These are phyloP conservation scores for Monochamus saltuarius DNA, from an alignment of 1,140 invertebrate genomes.

Conservation along the genomic window DNA sequence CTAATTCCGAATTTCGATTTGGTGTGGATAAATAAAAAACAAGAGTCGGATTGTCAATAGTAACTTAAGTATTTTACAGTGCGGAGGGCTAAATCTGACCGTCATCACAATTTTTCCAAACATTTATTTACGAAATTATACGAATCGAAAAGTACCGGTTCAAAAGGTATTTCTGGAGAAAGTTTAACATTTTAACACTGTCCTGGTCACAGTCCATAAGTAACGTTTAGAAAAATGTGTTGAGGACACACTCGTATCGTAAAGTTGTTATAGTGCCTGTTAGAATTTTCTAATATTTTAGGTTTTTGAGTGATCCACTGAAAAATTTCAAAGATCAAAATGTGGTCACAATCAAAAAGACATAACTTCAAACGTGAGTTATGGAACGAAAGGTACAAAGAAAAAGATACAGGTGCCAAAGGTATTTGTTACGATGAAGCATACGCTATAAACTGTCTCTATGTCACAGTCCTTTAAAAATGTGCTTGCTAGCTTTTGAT, in stretches of 20 bases:
- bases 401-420: constrained; percentile 36
- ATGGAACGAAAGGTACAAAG: constrained; percentile 35
- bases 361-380: constrained; percentile 38
- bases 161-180: constrained; percentile 34
- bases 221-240: constrained; percentile 11
- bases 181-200: constrained; percentile 6
- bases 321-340: constrained; percentile 26
- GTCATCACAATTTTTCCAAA: constrained; percentile 41
- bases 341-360: constrained; percentile 31
- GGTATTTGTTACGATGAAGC: constrained; percentile 26
- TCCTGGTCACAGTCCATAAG: constrained; percentile 3
- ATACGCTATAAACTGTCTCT: no score
- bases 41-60: no score
- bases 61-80: neutral
- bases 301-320: constrained; percentile 23
- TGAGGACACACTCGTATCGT: constrained; percentile 1
- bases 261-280: constrained; percentile 15
- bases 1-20: no score
- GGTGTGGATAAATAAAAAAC: no score
- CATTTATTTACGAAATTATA: constrained; percentile 41
- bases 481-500: no score
- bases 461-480: no score
- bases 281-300: constrained; percentile 28
- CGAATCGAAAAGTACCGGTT: constrained; percentile 37
- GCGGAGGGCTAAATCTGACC: constrained; percentile 34